Conservation (phyloP, 2,888 invertebrate species). For the Malthinus flaveolus region DNA sequence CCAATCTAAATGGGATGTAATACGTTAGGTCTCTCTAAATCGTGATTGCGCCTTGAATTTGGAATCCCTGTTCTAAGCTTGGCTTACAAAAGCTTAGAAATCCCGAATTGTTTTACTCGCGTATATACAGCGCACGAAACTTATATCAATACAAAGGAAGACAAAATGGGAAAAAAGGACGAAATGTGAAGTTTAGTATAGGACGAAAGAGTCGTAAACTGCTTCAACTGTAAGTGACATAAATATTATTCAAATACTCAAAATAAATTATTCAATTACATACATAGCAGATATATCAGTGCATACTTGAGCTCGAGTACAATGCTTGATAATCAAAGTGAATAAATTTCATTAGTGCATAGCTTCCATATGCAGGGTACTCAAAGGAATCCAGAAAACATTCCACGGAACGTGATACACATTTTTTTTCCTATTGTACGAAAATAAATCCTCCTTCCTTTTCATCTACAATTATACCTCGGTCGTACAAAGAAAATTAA, state of each 20-base stretch:
- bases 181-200: not conserved
- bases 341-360: constrained; percentile 42
- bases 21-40: constrained; percentile 38
- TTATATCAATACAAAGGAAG: constrained; percentile 36
- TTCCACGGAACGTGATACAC: constrained; percentile 40
- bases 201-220: too few relatives aligned
- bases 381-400: constrained; percentile 35
- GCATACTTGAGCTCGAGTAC: constrained; percentile 33
- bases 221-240: constrained; percentile 12
- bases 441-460: too few relatives aligned
- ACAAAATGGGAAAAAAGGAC: constrained; percentile 38
- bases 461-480: constrained; percentile 24
- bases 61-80: constrained; percentile 45
- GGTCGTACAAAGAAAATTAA: constrained; percentile 29
- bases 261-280: constrained; percentile 41
- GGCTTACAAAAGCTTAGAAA: constrained; percentile 41
- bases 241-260: constrained; percentile 35
- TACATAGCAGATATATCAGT: constrained; percentile 35
- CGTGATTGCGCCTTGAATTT: constrained; percentile 48
- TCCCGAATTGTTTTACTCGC: constrained; percentile 41
- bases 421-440: constrained; percentile 34
- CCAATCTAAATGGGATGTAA: constrained; percentile 45
- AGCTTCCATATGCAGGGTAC: constrained; percentile 30
- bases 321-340: constrained; percentile 38
- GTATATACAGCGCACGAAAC: constrained; percentile 39